Percentiles rank a stretch among this genome's conserved stretches.
These are phyloP conservation scores for Leptopterna dolabrata DNA, from an alignment of 2,888 invertebrate species.

Conservation along the genomic window DNA sequence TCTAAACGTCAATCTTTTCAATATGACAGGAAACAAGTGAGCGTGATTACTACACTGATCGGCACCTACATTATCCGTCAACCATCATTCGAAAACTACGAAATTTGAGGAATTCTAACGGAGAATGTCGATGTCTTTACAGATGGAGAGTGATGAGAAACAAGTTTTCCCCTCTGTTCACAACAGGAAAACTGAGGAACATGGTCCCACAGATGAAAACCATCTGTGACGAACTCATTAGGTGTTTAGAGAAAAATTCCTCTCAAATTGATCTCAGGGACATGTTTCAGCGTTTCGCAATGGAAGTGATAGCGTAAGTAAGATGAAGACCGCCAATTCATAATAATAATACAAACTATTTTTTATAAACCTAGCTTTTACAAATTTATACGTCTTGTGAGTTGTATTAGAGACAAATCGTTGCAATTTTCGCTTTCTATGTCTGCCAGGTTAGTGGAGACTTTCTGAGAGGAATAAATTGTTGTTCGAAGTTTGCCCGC, in stretches of 20 bases:
- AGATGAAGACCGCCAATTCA: too few species aligned
- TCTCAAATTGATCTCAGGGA: conserved; percentile 34
- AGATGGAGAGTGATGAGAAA: conserved; percentile 47
- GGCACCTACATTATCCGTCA: not conserved
- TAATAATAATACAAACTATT: too few species aligned
- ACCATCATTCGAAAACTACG: not conserved
- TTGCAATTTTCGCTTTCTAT: too few species aligned
- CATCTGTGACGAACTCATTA: not conserved
- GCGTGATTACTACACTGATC: not conserved
- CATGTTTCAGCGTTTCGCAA: conserved; percentile 23
- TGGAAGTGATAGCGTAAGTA: conserved; percentile 43
- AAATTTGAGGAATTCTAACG: not conserved
- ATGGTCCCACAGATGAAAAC: conserved; percentile 39
- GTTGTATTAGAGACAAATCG: too few species aligned
- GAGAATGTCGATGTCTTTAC: not conserved
- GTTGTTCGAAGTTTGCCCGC: too few species aligned
- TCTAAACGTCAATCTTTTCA: conserved; percentile 38
- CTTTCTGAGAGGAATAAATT: too few species aligned
- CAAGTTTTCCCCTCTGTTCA: conserved; percentile 50
- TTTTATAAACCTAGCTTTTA: too few species aligned
- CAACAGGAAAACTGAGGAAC: conserved; percentile 31
- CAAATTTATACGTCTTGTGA: too few species aligned
- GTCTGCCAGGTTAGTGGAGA: too few species aligned
- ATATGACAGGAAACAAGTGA: conserved; percentile 49
- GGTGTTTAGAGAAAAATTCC: not conserved